Base-by-base conservation (phyloP, 2,888 invertebrate genomes). In the Rhagophthalmus giganteus region DNA sequence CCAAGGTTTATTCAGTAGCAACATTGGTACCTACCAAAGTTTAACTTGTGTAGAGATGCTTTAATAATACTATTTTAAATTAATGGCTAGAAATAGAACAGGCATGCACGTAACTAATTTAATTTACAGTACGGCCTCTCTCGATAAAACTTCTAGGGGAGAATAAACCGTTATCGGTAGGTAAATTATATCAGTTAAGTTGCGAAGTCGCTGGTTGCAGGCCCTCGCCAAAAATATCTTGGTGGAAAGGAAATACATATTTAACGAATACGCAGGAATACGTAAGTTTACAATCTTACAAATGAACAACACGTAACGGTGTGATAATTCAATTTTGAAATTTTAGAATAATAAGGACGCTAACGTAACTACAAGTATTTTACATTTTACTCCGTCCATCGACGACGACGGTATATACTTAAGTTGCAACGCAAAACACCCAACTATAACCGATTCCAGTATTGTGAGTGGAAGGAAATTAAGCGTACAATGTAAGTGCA, bases 401-500 rank as follows among this genome's bases (percentile, higher is more conserved):
- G 88, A 89, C 66, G 91, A 92, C 74, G 85, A 88, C 62, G 90
- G 88, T 47, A 84, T 84, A 74, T 81, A 81, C 69, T 78, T 92
- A 61, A 81, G 85, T 38, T 92, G 92, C 74, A 81, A 86, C 41
- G 89, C 86, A 6, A 88, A 88, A 63, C 90, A 90, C 68, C 79
- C 84, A 40, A 80, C 82, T 65, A 85, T 92, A 64, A 81, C 84
- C 1, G 84, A 86, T 67, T 85, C 87, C 27, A 83, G 84, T 25
- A 80, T 88, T 60, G 88, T 90, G 74, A 88, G 89, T 67, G 83
- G 82, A 51, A 89, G 89, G 88, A 85, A 84, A 70, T 80, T 92
- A 65, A 84, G 86, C 75, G 87, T 92, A 64, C 83, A 88, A 71
- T 90, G 92, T 92, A 78, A 89, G 90, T 85, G 48, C 62, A 74